Evolutionary conservation across 2,113 vertebrate genomes (phyloP).

Genomic region (Herpailurus yagouaroundi): DNA sequence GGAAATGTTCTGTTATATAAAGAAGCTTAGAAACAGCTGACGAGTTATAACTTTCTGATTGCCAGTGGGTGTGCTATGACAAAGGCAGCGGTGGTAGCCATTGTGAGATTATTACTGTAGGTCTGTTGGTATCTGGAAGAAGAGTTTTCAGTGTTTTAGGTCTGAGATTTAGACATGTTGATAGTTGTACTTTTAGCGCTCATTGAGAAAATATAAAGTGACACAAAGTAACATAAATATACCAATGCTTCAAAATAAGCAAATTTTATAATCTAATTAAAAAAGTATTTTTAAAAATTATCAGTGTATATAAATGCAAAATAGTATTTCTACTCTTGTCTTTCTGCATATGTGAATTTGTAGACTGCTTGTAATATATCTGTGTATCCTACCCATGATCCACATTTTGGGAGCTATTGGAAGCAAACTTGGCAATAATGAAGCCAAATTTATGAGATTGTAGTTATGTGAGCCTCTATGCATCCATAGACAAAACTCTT

Average conservation of each 20-base stretch:
- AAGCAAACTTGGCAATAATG: neutral
- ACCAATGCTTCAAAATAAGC: neutral
- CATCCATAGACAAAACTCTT: neutral
- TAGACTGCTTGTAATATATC: neutral
- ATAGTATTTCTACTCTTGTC: neutral
- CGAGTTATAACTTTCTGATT: neutral
- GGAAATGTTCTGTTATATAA: neutral
- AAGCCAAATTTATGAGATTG: neutral
- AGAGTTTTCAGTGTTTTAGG: neutral
- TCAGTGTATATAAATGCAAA: neutral
- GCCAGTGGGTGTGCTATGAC: neutral
- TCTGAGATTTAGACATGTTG: neutral
- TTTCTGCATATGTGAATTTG: neutral
- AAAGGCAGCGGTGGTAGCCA: neutral
- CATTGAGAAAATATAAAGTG: neutral
- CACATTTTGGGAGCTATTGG: neutral
- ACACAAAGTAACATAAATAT: neutral
- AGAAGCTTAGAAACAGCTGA: neutral
- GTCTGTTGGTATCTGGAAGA: neutral
- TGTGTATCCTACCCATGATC: neutral
- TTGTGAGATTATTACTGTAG: neutral
- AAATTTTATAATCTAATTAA: neutral
- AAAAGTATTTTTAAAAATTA: neutral
- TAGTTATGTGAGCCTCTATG: neutral
- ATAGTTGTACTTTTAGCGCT: neutral